These are phyloP conservation scores for Ecdyonurus torrentis DNA, from an alignment of 2,888 invertebrate genomes.

Conservation along the genomic window DNA sequence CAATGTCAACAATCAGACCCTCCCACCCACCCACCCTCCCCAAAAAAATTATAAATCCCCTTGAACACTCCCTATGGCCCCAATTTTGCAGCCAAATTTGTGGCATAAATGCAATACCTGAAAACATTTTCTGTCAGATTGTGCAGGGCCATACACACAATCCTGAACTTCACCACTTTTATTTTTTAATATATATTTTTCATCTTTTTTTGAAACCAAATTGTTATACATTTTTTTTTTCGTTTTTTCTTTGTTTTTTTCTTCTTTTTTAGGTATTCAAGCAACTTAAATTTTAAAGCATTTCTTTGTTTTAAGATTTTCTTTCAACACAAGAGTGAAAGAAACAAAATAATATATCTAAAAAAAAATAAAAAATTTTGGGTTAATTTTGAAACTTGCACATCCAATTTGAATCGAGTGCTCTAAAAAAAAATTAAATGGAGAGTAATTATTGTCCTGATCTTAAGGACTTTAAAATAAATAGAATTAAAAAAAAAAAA, in stretches of 20 bases:
- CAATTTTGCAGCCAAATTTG: background rate
- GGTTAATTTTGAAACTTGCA: no score
- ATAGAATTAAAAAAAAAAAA: background rate
- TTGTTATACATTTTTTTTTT: background rate
- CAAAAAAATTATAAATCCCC: background rate
- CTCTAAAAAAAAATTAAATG: no score
- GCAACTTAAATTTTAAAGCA: no score
- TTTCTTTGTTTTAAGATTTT: no score
- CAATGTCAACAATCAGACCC: background rate
- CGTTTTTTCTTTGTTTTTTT: background rate
- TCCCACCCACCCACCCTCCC: background rate
- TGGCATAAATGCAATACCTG: background rate
- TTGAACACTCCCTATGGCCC: background rate
- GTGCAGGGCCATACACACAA: conserved; percentile 2
- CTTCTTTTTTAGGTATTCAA: background rate
- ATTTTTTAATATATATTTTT: background rate
- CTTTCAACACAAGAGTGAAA: no score
- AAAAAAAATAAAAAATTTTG: no score
- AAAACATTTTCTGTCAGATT: background rate
- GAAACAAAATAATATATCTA: no score
- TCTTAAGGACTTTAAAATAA: background rate
- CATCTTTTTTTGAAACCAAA: no score
- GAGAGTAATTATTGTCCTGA: no score
- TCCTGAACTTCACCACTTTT: background rate
- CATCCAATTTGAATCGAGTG: no score